Base-by-base conservation (phyloP, 2,797 vertebrate species). In the Macropodus opercularis region DNA sequence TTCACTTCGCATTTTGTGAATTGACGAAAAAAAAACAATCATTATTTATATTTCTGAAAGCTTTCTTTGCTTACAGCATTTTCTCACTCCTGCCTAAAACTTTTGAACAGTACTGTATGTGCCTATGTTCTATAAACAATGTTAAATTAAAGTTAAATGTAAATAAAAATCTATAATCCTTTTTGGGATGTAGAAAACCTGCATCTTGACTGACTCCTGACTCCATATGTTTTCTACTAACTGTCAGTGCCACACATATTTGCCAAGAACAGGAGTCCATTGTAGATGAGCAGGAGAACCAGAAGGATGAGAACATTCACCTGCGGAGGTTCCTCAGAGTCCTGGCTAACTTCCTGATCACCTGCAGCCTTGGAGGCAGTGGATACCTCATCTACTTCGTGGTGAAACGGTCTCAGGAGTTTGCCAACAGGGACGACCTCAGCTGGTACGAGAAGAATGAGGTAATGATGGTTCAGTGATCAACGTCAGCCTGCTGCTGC, bases 361-460 rank as follows among this genome's bases (percentile, higher is more conserved):
- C 89, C 60, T 98, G 96, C 79, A 96, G 95, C 72, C 90, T 99
- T 23, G 98, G 96, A 0, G 97, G 98, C 53, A 99, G 98, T 0
- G 97, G 98, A 1, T 99, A 96, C 77, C 98, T 99, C 81, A 99
- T 99, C 83, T 99, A 95, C 82, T 99, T 96, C 13, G 96, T 98
- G 61, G 97, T 99, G 69, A 99, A 97, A 75, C 92, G 97, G 52
- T 98, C 98, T 17, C 98, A 99, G 85, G 94, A 96, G 0, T 99
- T 98, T 69, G 94, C 96, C 42, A 90, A 81, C 79, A 94, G 80
- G 68, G 90, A 94, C 44, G 94, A 97, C 0, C 83, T 94, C 64
- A 94, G 95, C 72, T 99, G 97, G 98, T 99, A 98, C 32, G 96
- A 99, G 90, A 96, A 98, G 88, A 99, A 99, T n/a, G 97, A 99